Evolutionary conservation across 2,888 invertebrate species (phyloP), one percentile per base, ranked within the genome.

Genomic region (Eustalomyia histrio): DNA sequence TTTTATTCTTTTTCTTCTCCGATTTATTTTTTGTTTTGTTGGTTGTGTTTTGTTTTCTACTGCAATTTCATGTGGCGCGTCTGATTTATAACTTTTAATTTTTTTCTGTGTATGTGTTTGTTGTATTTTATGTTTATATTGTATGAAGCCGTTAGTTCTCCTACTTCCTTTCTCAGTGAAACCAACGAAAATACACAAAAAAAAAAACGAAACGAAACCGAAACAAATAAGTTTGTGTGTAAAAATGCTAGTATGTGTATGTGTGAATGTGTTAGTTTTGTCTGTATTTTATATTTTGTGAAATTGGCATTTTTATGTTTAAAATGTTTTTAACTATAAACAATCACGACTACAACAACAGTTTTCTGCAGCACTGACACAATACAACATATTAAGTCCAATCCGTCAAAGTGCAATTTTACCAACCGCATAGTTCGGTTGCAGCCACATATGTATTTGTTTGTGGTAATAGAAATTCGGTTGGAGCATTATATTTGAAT

Each of bases 11-110:
- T 16, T 69, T 50, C 43, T 52, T n/a, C 17, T 18, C 16, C 14
- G 17, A 17, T 53, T 52, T 52, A 8, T 50, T 8, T 12, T 33
- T 9, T 17, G 12, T 35, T 53, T 52, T 52, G 12, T n/a, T 52
- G 14, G 14, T 12, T 29, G 10, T 24, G 9, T n/a, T 33, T 18
- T 17, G 21, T 58, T 57, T 68, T 73, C 47, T 69, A 74, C 80
- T 80, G 80, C 80, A 80, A 80, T 76, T 76, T 80, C 80, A 72
- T 80, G 80, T 80, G 80, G 80, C 73, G 80, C 80, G 80, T 53
- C 80, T 80, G 80, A 80, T 80, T 80, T 80, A 80, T 76, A 76
- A 73, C 73, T 74, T 60, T 50, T 68, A 64, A 68, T 60, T 69
- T 60, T 69, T 69, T 58, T 64, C 24, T 6, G 10, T 6, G 10